phyloP scores from a whole-genome alignment of 2,888 invertebrate genomes.

The Pheosia tremula region DNA sequence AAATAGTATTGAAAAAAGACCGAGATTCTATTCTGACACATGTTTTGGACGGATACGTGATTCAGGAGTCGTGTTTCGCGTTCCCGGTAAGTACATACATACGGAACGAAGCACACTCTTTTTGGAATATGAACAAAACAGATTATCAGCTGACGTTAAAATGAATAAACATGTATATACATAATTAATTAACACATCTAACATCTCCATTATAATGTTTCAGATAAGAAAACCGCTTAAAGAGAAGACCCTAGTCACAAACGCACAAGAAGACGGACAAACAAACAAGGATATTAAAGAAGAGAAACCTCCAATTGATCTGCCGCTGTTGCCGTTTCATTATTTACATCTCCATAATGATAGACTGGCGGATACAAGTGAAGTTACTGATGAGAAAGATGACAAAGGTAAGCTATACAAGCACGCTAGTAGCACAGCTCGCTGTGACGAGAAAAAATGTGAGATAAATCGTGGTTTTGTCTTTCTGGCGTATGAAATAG shows the following conservation, averaged over 20 bases:
- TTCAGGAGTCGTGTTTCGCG: constrained; percentile 76
- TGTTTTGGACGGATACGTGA: constrained; percentile 75
- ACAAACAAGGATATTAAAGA: constrained; percentile 31
- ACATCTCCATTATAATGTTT: constrained; percentile 15
- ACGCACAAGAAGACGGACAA: constrained; percentile 30
- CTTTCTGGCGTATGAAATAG: no score
- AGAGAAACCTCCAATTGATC: constrained; percentile 35
- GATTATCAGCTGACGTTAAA: not conserved
- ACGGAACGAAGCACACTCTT: no score
- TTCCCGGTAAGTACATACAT: constrained; percentile 70
- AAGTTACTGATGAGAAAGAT: constrained; percentile 16
- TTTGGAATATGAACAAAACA: no score
- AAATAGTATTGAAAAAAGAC: constrained; percentile 31
- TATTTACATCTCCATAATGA: constrained; percentile 46
- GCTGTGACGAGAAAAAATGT: no score
- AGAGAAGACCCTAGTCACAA: constrained; percentile 52
- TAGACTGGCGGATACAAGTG: constrained; percentile 32
- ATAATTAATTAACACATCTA: no score
- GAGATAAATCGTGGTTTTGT: no score
- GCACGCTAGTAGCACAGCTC: no score
- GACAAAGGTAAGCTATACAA: constrained; percentile 12
- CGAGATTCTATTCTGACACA: constrained; percentile 63
- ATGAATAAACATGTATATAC: no score
- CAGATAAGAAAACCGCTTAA: constrained; percentile 67
- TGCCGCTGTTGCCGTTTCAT: constrained; percentile 38